Evolutionary conservation across 2,888 invertebrate species (phyloP).

Genomic region (Nymphalis urticae): DNA sequence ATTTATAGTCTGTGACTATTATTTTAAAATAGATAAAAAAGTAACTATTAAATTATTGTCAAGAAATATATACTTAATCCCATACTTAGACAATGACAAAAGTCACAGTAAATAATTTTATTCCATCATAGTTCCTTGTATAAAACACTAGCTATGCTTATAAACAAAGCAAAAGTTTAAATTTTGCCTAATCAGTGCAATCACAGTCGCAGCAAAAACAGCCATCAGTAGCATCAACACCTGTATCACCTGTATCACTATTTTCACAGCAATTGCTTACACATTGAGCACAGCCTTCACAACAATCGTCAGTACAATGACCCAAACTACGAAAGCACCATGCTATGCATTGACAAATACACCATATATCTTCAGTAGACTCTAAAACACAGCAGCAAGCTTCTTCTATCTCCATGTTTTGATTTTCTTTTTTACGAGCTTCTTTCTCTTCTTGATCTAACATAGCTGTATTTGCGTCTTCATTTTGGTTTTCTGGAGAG

Average conservation of each 20-base stretch:
- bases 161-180: not conserved
- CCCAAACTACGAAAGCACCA: constrained; percentile 28
- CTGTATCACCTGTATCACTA: not conserved
- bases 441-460: not conserved
- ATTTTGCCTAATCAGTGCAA: not conserved
- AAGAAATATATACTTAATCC: too few relatives aligned
- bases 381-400: constrained; percentile 1
- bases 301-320: constrained; percentile 29
- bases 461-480: not conserved
- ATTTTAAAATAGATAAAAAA: too few relatives aligned
- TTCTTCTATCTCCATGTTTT: not conserved
- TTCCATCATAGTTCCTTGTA: too few relatives aligned
- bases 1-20: too few relatives aligned
- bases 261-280: constrained; percentile 11
- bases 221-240: not conserved
- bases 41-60: too few relatives aligned
- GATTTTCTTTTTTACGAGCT: not conserved
- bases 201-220: constrained; percentile 9
- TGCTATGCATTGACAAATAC: constrained; percentile 10
- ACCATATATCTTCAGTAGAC: not conserved
- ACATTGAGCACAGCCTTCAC: constrained; percentile 27
- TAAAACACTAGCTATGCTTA: not conserved
- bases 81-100: too few relatives aligned
- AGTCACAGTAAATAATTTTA: too few relatives aligned
- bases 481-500: not conserved